Percentiles rank a stretch among this genome's conserved stretches.
These are phyloP conservation scores for Mohoua ochrocephala DNA, from an alignment of 2,113 vertebrate species.

Conservation along the genomic window DNA sequence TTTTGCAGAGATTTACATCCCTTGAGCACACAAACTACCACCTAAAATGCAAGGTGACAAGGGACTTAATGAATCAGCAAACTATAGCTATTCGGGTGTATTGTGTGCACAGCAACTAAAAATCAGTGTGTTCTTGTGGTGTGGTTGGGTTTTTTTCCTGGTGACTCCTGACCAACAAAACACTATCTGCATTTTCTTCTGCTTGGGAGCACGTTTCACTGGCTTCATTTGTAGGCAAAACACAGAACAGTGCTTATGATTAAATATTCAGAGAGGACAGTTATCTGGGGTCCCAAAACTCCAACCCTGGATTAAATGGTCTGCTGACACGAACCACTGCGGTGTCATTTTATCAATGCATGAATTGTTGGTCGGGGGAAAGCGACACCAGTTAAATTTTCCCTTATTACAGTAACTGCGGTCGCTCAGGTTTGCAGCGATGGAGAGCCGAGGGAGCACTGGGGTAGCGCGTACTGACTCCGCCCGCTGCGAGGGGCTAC, in stretches of 20 bases:
- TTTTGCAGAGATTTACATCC: neutral
- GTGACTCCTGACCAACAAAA: neutral
- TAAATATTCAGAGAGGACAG: neutral
- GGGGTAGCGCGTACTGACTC: fast-evolving
- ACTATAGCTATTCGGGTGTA: neutral
- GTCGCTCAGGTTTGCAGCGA: neutral
- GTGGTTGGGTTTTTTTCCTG: neutral
- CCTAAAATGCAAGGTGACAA: neutral
- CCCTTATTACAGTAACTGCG: neutral
- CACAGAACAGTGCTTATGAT: neutral
- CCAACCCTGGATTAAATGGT: neutral
- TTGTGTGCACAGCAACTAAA: neutral
- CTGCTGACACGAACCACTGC: neutral
- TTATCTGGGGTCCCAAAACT: neutral
- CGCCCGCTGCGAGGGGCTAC: no score
- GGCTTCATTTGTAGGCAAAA: neutral
- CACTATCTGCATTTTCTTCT: neutral
- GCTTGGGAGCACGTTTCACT: neutral
- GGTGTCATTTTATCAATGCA: neutral
- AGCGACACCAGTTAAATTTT: neutral
- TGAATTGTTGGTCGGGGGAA: neutral
- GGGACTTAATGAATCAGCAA: neutral
- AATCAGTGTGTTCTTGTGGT: neutral
- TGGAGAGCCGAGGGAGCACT: neutral
- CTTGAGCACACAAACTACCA: neutral